Percentiles rank a stretch among this genome's conserved stretches.
Evolutionary conservation across 2,797 vertebrate species (phyloP).

Genomic region (Mus caroli): DNA sequence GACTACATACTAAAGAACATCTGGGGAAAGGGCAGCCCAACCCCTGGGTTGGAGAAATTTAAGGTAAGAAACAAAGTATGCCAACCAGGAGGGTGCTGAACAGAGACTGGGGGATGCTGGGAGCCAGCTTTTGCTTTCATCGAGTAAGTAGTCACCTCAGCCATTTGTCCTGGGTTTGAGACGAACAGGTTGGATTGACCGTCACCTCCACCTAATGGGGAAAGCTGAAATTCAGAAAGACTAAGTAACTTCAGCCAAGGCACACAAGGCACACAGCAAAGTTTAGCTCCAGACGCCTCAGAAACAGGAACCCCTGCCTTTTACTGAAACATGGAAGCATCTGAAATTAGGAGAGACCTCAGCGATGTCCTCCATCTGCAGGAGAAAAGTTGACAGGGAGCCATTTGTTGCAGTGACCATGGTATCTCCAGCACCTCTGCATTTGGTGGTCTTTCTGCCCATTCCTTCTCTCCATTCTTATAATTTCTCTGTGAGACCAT

Average conservation of each 20-base stretch:
- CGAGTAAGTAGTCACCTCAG: not conserved
- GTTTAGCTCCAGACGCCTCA: not conserved
- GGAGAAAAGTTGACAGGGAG: not conserved
- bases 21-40: not conserved
- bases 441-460: too few relatives aligned
- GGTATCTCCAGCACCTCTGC: not conserved
- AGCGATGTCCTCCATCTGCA: not conserved
- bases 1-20: not conserved
- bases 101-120: not conserved
- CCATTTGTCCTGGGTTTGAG: not conserved
- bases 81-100: not conserved
- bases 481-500: conserved; percentile 32
- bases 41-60: not conserved
- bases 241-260: not conserved
- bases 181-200: not conserved
- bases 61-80: not conserved
- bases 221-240: not conserved
- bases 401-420: not conserved
- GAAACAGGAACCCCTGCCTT: not conserved
- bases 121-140: not conserved
- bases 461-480: not conserved
- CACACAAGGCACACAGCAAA: not conserved
- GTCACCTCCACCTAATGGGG: not conserved
- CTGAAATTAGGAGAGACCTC: not conserved
- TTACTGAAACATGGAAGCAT: not conserved